A percentile compares a stretch with the other conserved stretches of the same genome.
Conservation (phyloP, 2,797 vertebrate genomes). For the Picus viridis region DNA sequence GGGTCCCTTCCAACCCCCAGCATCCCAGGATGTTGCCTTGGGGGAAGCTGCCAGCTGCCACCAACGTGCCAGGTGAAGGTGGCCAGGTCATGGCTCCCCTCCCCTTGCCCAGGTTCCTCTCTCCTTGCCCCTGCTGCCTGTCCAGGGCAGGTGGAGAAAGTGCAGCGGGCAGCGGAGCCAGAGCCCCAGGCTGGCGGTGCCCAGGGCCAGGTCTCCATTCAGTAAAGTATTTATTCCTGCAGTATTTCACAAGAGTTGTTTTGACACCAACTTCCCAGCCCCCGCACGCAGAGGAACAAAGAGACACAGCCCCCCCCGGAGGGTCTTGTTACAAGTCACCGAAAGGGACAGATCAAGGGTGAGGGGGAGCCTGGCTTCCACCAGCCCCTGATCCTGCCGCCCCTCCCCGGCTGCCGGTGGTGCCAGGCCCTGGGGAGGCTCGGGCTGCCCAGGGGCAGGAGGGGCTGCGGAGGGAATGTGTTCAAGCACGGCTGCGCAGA, state of each 20-base stretch:
- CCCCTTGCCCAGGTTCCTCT: not conserved
- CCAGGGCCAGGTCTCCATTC: not conserved
- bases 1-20: too few relatives aligned
- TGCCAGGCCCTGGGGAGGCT: conserved; percentile 14
- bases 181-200: too few relatives aligned
- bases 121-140: not conserved
- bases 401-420: not conserved
- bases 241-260: conserved; percentile 63
- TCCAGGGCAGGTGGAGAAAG: too few relatives aligned
- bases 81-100: fast-evolving
- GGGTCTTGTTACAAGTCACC: conserved; percentile 44
- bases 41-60: not conserved
- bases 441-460: not conserved
- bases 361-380: conserved; percentile 22
- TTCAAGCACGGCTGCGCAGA: conserved; percentile 59
- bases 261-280: conserved; percentile 63
- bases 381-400: not conserved
- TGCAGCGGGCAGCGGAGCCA: too few relatives aligned
- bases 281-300: conserved; percentile 45
- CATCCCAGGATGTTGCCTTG: fast-evolving
- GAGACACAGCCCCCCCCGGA: not conserved
- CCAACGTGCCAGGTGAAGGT: not conserved
- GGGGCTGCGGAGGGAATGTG: conserved; percentile 43
- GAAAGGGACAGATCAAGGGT: conserved; percentile 47
- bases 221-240: conserved; percentile 67